Percentiles rank a stretch among this genome's conserved stretches.
These are phyloP conservation scores for Grallaria varia DNA, from an alignment of 2,113 vertebrate species.

Conservation along the genomic window DNA sequence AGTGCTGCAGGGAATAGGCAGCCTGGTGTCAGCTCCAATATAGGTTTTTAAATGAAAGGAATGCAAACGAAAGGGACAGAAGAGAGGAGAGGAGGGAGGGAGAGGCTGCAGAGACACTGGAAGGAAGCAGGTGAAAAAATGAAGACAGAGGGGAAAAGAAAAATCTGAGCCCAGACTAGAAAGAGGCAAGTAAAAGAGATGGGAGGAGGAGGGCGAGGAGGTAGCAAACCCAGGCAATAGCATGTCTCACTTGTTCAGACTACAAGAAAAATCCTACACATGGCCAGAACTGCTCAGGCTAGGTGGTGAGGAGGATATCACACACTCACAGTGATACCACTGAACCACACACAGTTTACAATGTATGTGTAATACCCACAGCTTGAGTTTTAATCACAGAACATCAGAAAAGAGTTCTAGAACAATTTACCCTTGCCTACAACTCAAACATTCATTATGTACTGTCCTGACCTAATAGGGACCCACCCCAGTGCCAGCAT, in stretches of 20 bases:
- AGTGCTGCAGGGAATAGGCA: conserved; percentile 40
- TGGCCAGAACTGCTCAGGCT: not conserved
- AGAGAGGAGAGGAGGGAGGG: not conserved
- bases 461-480: not conserved
- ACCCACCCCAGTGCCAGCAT: not conserved
- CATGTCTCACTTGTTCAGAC: not conserved
- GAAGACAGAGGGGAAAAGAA: not conserved
- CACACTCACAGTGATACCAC: not conserved
- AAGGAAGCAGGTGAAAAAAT: conserved; percentile 23
- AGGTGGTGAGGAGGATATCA: not conserved
- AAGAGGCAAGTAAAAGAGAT: not conserved
- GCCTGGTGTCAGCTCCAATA: conserved; percentile 37
- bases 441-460: not conserved
- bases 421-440: not conserved
- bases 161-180: not conserved
- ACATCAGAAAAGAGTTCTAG: not conserved
- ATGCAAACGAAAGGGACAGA: not conserved
- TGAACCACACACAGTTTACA: not conserved
- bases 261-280: not conserved
- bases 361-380: not conserved
- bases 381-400: not conserved
- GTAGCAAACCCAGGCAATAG: not conserved
- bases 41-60: conserved; percentile 7
- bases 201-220: not conserved
- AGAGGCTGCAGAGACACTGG: not conserved